Evolutionary conservation across 2,888 invertebrate genomes (phyloP), one percentile per base, ranked within the genome.

Genomic region (Ophonus ardosiacus): DNA sequence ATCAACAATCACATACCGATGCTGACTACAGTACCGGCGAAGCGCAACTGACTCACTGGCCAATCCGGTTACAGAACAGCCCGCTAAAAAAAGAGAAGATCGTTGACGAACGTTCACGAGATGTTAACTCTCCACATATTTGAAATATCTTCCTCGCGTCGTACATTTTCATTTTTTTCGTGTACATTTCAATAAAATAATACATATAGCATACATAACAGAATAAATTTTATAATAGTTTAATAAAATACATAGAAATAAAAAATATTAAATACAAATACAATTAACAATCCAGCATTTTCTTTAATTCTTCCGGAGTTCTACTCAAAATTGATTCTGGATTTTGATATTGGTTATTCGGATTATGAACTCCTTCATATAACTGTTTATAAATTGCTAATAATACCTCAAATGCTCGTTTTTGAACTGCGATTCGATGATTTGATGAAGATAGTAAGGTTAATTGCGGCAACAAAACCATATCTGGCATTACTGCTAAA

Each of bases 311-410:
- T 56, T 97, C 96, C 1, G 98, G 97, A 18, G 95, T 95, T 90
- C 96, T 94, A 21, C 94, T 93, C 85, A 98, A 95, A 88, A 98
- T 93, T 61, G 92, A 91, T 21, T 93, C 92, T 0, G 97, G 95
- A 90, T 96, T 96, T 88, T 93, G 92, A 91, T 97, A 97, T 4
- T 95, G 93, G 92, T 98, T 98, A 21, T 91, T 91, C 0, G 96
- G 94, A 90, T 97, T 94, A 88, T 95, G 93, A 43, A 98, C 95
- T 63, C 96, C 95, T 86, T 96, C 94, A 90, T 97, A 96, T 31
- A 98, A 93, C 90, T 98, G 97, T 86, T 94, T 94, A 90, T 98
- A 98, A 88, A 98, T 97, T 31, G 97, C 96, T 85, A 96, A 93
- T 86, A 98, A 95, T 3, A 98, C 96, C 91, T 97, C 96, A 90